Evolutionary conservation across 2,113 vertebrate genomes (phyloP), one percentile per base, ranked within the genome.

Genomic region (Thalassarche chlororhynchos): DNA sequence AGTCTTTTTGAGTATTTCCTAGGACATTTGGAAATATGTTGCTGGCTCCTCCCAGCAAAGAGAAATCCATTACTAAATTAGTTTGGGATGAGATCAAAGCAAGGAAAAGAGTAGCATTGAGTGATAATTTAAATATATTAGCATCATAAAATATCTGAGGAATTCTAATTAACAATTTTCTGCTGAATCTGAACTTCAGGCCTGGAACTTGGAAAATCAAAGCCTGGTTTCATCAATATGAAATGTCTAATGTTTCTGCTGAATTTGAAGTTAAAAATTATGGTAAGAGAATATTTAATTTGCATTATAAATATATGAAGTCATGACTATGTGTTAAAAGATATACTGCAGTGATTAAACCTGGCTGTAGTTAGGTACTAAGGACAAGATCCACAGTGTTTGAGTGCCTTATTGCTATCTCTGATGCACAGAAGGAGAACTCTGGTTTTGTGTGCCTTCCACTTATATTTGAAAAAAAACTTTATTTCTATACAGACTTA

Each of bases 201-300:
- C 96, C 97, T 71, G 98, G 98, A 40, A 96, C 55, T 18, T 98
- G 98, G 98, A 98, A 95, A 93, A 98, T 98, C 85, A 93, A 68
- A 87, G 98, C 96, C 42, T 96, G 89, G 83, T 98, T 98, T 96
- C 8, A 44, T 42, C 89, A 94, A 12, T 66, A 92, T 16, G 93
- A 96, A 25, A 96, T 98, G 94, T 98, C 97, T 20, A 96, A 94
- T 46, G 87, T 58, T 77, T 97, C 98, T 20, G 66, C 96, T 61
- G 97, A 98, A 94, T 98, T 98, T 97, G 98, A 98, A 90, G 98
- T 98, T 78, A 98, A 97, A 81, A 96, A 72, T 51, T 98, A 98
- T 0, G 97, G 98, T 98, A 81, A 96, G 97, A 84, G 13, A 44
- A 60, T 29, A 60, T 47, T n/a, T 70, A 34, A 77, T 80, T 62